Conservation (phyloP, 2,888 invertebrate genomes). For the Philereme transversata region DNA sequence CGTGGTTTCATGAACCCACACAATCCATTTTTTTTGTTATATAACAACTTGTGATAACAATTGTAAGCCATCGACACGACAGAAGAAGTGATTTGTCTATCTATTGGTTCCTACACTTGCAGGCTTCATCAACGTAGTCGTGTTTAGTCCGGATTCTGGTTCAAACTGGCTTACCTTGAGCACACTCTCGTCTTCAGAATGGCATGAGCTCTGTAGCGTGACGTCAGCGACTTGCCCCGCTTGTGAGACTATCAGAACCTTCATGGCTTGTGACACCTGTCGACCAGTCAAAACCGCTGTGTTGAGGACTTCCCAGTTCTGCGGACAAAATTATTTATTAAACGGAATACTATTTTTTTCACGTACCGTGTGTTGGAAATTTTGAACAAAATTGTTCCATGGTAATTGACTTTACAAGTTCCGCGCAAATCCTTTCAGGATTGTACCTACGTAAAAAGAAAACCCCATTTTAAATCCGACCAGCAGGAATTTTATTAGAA, state of each 20-base stretch:
- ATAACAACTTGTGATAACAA: no score
- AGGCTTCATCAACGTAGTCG: background rate
- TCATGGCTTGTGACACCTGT: slow-evolving; percentile 97
- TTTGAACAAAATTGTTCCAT: slow-evolving; percentile 13
- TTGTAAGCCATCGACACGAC: no score
- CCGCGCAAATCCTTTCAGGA: slow-evolving; percentile 6
- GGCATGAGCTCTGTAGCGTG: slow-evolving; percentile 96
- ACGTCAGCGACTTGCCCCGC: slow-evolving; percentile 97
- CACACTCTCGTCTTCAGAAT: slow-evolving; percentile 97
- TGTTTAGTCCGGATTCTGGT: background rate
- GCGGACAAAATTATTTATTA: slow-evolving; percentile 41
- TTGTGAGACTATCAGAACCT: slow-evolving; percentile 97
- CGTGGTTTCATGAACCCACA: no score
- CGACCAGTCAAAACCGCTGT: slow-evolving; percentile 97
- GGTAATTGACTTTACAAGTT: slow-evolving; percentile 28
- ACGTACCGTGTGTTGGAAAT: background rate
- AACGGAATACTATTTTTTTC: background rate
- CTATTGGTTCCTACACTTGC: background rate
- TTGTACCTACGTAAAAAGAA: slow-evolving; percentile 16
- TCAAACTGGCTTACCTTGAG: slow-evolving; percentile 88
- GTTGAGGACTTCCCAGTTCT: slow-evolving; percentile 98
- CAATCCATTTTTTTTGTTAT: no score
- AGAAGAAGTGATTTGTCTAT: no score
- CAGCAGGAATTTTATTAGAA: slow-evolving; percentile 25
- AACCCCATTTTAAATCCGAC: slow-evolving; percentile 21